phyloP scores from a whole-genome alignment of 2,888 invertebrate species.

The Mantis religiosa region DNA sequence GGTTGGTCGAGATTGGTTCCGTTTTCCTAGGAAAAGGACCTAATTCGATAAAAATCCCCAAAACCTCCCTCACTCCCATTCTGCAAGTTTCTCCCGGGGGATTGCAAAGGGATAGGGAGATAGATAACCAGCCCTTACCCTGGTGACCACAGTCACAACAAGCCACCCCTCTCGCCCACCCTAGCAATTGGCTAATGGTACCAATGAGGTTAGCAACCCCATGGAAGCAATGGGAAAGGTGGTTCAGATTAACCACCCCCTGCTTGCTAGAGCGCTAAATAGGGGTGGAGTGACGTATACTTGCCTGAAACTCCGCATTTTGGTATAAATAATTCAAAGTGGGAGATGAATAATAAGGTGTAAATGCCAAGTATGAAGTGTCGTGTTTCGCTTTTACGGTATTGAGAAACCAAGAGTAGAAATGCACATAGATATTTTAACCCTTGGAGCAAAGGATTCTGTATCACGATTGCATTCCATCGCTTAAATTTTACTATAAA shows the following conservation, averaged over 20 bases:
- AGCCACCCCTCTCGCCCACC: background rate
- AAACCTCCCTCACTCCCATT: background rate
- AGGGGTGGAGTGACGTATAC: background rate
- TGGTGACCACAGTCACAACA: slow-evolving; percentile 13
- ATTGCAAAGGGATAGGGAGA: background rate
- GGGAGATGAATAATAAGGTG: background rate
- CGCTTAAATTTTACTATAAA: too few relatives aligned
- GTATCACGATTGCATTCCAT: too few relatives aligned
- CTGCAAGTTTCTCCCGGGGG: background rate
- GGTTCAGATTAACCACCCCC: background rate
- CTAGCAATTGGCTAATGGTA: slow-evolving; percentile 16
- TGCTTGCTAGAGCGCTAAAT: background rate
- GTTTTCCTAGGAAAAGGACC: background rate
- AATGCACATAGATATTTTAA: too few relatives aligned
- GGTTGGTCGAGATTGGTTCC: slow-evolving; percentile 13
- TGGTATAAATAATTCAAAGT: background rate
- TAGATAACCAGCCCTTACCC: slow-evolving; percentile 1
- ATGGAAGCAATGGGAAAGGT: background rate
- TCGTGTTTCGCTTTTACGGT: too few relatives aligned
- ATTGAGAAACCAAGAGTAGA: too few relatives aligned
- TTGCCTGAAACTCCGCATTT: background rate
- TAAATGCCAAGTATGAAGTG: background rate
- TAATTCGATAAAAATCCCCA: slow-evolving; percentile 14
- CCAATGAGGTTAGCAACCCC: slow-evolving; percentile 7
- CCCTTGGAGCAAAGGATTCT: too few relatives aligned